Evolutionary conservation across 2,113 vertebrate genomes (phyloP), one percentile per base, ranked within the genome.

Genomic region (Tylochromis polylepis): DNA sequence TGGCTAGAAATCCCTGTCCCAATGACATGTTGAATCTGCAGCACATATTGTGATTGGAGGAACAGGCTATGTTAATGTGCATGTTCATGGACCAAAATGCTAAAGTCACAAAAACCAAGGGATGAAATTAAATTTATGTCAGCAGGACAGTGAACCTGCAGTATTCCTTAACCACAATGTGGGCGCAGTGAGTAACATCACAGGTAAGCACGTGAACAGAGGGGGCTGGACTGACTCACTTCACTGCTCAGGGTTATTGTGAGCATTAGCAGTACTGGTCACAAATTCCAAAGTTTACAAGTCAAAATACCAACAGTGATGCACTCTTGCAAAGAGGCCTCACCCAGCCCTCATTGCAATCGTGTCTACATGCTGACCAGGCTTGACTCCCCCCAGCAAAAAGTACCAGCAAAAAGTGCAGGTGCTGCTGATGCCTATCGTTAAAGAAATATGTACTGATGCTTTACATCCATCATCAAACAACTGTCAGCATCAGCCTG

Each of bases 201-300:
- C 87, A 79, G 92, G 91, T 89, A 89, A 81, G 58, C 31, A 36
- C 43, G 78, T 79, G 88, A 87, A 88, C 81, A 90, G 81, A 80
- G 86, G 89, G 88, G 82, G 84, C 79, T 29, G 34, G 34, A 83
- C 56, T 57, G 84, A 43, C 77, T 46, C 82, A 79, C 91, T 93
- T 83, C 79, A 83, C 81, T 65, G 85, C 89, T 70, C 84, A 9
- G 77, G 78, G 81, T 78, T 31, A 91, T 86, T 88, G 87, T 82
- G 82, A 87, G 84, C 49, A 46, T 31, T 86, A 87, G 91, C 90
- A 88, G 85, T 85, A 81, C 38, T 29, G 72, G 67, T 86, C 85
- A 79, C 79, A 91, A 90, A 95, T 94, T 93, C 91, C 88, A 92
- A 84, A 88, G 88, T 88, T 82, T 84, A 82, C 90, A 85, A 93